Base-by-base conservation (phyloP, 1,140 invertebrate species). In the Galleria mellonella region DNA sequence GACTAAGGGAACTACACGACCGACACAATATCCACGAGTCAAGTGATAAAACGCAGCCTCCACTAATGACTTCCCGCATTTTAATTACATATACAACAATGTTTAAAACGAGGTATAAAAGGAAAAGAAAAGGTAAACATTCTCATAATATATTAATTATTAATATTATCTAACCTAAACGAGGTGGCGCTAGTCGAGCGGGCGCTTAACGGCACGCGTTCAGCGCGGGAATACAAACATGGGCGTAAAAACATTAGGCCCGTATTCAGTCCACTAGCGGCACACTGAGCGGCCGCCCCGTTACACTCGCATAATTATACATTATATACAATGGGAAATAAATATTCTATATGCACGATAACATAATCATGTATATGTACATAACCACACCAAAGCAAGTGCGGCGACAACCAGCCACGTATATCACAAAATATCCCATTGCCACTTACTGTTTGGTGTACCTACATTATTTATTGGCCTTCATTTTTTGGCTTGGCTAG, bases 301-400 rank as follows among this genome's bases (percentile, higher is more conserved):
- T 53, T 30, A 23, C 36, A 42, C 46, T 33, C 42, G 48, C 48
- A 46, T 50, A 56, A 75, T 72, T 70, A 73, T 75, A 83, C 75
- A 76, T 79, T 83, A 83, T 83, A 81, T 83, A 83, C 78, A 83
- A 72, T 63, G 67, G 69, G 71, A 73, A 81, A 83, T 81, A 83
- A 79, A 81, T 83, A 81, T 59, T 62, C 63, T 73, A 78, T 65
- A 67, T 55, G 58, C 68, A 81, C 69, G 73, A 72, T 58, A 61
- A 63, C 63, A 72, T 67, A 71, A 23, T 68, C 62, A 74, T 68
- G 72, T 83, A 83, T 83, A 62, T 81, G 81, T 73, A 83, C 74
- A 79, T 53, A 66, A 61, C 50, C 61, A 55, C 65, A 52, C 58
- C 55, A 46, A 49, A 43, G 17, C 48, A 41, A 55, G 45, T 41